Base-by-base conservation (phyloP, 2,113 vertebrate species). In the Colius striatus region DNA sequence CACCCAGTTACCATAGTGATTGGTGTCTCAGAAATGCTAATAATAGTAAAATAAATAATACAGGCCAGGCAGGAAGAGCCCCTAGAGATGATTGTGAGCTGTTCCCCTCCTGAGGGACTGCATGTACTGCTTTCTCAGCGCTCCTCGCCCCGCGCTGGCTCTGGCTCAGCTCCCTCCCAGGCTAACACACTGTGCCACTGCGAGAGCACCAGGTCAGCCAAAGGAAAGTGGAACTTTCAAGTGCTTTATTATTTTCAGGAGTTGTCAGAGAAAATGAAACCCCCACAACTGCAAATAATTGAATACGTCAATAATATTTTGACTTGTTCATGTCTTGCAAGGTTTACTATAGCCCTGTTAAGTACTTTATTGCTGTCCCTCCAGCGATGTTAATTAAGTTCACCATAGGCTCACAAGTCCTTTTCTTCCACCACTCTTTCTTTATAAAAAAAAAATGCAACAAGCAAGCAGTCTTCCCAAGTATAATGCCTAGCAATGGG, bases 21-120 rank as follows among this genome's bases (percentile, higher is more conserved):
- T 89, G 92, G 88, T 86, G 73, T 10, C 94, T 96, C 94, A 96
- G 92, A 96, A 96, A 96, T 96, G 92, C 88, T 97, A 96, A 96
- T 96, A 96, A 97, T 93, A 95, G 93, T 93, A 92, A 95, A 96
- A 96, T 96, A 96, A 97, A 97, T 93, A 95, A 95, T 53, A 96
- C 72, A 68, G 90, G 92, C 72, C 90, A 72, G 90, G 94, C 95
- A 95, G 95, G 91, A 95, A 94, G 95, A 94, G 84, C 94, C 94
- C 94, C 94, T 77, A 26, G 94, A 96, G 94, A 93, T 76, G 86
- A 36, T 45, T 90, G 80, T 7, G 86, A 95, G 96, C 74, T 91
- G 89, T 89, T 92, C 92, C 90, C 82, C 95, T 89, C 88, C 90
- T 34, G 74, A 72, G 94, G 83, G 91, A 92, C 91, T 13, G 74